These are phyloP conservation scores for Ooceraea biroi DNA, from an alignment of 1,140 invertebrate species.

Conservation along the genomic window DNA sequence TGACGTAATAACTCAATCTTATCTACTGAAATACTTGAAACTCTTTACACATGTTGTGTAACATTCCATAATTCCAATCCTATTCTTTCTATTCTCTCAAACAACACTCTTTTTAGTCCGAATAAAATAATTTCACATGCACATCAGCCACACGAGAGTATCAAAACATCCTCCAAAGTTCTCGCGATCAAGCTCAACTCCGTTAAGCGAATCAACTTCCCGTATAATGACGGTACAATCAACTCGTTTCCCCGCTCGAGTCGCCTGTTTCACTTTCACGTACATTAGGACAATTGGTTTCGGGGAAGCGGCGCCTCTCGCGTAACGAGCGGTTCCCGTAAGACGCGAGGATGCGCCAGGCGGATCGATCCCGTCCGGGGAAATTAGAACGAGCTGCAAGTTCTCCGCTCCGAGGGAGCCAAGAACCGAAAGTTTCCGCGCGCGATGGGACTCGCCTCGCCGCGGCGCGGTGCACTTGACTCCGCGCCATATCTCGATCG, in stretches of 20 bases:
- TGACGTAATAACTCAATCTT: not conserved
- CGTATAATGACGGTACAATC: constrained; percentile 35
- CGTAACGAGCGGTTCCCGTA: constrained; percentile 10
- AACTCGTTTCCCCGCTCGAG: constrained; percentile 2
- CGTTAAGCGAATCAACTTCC: constrained; percentile 29
- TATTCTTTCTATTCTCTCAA: not conserved
- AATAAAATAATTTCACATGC: not conserved
- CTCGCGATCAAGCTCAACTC: constrained; percentile 17
- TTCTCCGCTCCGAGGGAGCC: not conserved
- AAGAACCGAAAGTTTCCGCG: not conserved
- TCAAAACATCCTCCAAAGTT: constrained; percentile 29
- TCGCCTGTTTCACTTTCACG: constrained; percentile 27
- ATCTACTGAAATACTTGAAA: not conserved
- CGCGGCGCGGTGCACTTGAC: not conserved
- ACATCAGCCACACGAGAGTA: not conserved
- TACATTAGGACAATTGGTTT: constrained; percentile 45
- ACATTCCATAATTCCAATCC: constrained; percentile 12
- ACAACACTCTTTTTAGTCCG: not conserved
- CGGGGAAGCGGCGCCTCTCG: constrained; percentile 33
- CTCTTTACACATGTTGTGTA: not conserved
- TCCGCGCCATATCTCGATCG: not conserved
- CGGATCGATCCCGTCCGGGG: constrained; percentile 21
- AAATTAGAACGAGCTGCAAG: not conserved
- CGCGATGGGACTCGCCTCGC: not conserved
- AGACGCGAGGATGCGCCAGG: not conserved